Conservation (phyloP, 2,888 invertebrate genomes). For the Antheraea assamensis region DNA sequence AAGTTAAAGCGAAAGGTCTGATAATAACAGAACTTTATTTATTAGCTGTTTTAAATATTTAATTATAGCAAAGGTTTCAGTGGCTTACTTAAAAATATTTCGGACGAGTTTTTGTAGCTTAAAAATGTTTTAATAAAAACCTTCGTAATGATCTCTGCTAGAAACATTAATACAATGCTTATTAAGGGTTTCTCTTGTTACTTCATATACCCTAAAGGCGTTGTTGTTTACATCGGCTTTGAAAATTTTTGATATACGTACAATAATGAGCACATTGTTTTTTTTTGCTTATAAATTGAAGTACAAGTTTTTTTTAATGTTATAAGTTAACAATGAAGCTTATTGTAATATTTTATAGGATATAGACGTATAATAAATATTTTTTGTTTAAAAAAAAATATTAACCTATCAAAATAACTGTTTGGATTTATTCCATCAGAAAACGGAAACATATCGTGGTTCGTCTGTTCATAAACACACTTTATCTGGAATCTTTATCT, state of each 20-base stretch:
- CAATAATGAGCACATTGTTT: not conserved
- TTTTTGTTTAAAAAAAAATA: not conserved
- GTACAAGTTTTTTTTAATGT: not conserved
- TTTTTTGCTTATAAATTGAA: not conserved
- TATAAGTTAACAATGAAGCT: not conserved
- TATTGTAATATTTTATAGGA: not conserved
- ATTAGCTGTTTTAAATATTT: conserved; percentile 27
- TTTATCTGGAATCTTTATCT: too few relatives aligned
- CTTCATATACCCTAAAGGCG: conserved; percentile 13
- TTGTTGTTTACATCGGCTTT: conserved; percentile 13
- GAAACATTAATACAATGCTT: conserved; percentile 21
- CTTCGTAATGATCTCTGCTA: conserved; percentile 13
- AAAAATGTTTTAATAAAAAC: conserved; percentile 44
- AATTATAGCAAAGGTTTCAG: conserved; percentile 44
- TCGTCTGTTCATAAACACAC: not conserved
- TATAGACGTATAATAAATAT: not conserved
- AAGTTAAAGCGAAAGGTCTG: not conserved
- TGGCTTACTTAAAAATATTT: conserved; percentile 53
- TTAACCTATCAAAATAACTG: not conserved
- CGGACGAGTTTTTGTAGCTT: conserved; percentile 45
- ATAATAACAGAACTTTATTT: not conserved
- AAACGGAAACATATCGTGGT: not conserved
- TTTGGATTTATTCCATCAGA: too few relatives aligned
- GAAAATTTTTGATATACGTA: not conserved
- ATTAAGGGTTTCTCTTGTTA: conserved; percentile 16